Percentiles rank a stretch among this genome's conserved stretches.
Evolutionary conservation across 2,888 invertebrate species (phyloP).

Genomic region (Aporophyla nigra): DNA sequence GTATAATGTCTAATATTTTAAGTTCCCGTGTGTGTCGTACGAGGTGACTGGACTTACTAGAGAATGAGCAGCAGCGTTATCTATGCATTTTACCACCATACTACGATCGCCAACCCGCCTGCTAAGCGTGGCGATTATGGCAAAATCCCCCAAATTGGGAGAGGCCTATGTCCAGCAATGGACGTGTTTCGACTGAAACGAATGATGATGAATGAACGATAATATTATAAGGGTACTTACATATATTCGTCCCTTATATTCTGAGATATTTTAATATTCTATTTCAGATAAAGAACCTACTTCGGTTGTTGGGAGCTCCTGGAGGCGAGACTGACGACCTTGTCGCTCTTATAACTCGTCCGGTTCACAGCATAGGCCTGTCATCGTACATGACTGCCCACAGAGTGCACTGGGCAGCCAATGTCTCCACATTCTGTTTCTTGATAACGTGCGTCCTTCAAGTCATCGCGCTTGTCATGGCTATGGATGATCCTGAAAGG

Average conservation of each 20-base stretch:
- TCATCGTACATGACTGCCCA: slow-evolving; percentile 54
- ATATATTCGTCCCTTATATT: background rate
- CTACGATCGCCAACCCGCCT: too few relatives aligned
- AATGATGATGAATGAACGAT: too few relatives aligned
- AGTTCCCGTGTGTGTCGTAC: too few relatives aligned
- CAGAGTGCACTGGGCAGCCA: slow-evolving; percentile 68
- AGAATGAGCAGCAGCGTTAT: too few relatives aligned
- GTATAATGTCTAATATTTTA: too few relatives aligned
- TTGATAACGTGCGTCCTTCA: slow-evolving; percentile 72
- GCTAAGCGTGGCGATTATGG: too few relatives aligned
- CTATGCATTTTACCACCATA: too few relatives aligned
- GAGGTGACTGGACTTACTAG: too few relatives aligned
- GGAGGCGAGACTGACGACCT: slow-evolving; percentile 18
- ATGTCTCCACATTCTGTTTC: slow-evolving; percentile 71
- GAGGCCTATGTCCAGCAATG: too few relatives aligned
- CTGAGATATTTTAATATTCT: background rate
- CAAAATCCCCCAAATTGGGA: too few relatives aligned
- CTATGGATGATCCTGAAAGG: slow-evolving; percentile 72
- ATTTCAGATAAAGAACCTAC: slow-evolving; percentile 40
- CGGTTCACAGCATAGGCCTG: slow-evolving; percentile 71
- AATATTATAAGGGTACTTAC: too few relatives aligned
- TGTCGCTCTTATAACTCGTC: slow-evolving; percentile 44
- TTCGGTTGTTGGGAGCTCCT: slow-evolving; percentile 4
- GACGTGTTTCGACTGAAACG: too few relatives aligned
- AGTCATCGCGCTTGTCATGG: slow-evolving; percentile 71